Percentiles rank a stretch among this genome's conserved stretches.
These are phyloP conservation scores for Lycodopsis pacificus DNA, from an alignment of 2,797 vertebrate genomes.

Conservation along the genomic window DNA sequence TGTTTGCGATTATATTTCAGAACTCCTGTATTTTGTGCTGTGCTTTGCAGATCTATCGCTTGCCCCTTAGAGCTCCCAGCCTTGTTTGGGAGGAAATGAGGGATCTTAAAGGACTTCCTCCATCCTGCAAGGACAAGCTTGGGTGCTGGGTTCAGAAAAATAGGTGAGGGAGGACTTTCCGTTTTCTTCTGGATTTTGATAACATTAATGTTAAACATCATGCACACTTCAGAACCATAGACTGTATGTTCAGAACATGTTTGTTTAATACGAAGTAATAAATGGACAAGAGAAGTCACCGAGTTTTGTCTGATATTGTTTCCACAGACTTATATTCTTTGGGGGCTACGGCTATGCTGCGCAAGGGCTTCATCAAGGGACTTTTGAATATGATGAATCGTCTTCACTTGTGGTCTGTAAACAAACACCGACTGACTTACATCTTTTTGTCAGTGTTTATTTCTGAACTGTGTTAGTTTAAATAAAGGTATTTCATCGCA, in stretches of 20 bases:
- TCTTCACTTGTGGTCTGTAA: slow-evolving; percentile 90
- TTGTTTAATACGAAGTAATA: neutral
- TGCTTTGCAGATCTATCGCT: slow-evolving; percentile 89
- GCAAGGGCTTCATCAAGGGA: slow-evolving; percentile 89
- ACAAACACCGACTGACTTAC: neutral
- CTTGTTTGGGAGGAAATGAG: slow-evolving; percentile 92
- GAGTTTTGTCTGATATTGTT: neutral
- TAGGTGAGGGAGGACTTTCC: slow-evolving; percentile 81
- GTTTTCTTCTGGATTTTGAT: neutral
- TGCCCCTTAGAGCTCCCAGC: slow-evolving; percentile 86
- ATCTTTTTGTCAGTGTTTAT: neutral
- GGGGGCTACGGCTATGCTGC: slow-evolving; percentile 97
- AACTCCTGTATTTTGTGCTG: neutral
- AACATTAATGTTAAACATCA: neutral
- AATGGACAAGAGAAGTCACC: neutral
- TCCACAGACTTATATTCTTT: slow-evolving; percentile 93
- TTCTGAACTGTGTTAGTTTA: neutral
- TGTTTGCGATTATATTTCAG: neutral
- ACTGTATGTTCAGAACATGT: neutral
- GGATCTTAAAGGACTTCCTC: slow-evolving; percentile 91
- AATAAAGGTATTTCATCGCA: neutral
- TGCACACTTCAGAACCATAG: neutral
- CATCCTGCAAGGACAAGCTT: slow-evolving; percentile 96
- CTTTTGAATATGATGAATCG: slow-evolving; percentile 94
- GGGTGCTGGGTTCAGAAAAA: slow-evolving; percentile 97